Evolutionary conservation across 2,888 invertebrate species (phyloP).

Genomic region (Zygothrica quintamaculata): DNA sequence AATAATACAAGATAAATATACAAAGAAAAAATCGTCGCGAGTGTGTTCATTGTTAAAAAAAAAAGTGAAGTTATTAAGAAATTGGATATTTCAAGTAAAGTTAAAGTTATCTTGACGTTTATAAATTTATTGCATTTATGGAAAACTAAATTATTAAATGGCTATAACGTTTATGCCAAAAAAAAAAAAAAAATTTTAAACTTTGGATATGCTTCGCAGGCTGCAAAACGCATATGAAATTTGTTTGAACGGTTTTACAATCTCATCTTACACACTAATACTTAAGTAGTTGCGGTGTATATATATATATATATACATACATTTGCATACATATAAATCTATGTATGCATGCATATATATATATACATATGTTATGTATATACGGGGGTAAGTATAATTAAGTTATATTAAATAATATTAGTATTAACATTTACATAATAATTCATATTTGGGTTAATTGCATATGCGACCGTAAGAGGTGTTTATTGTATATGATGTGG

Average conservation of each 20-base stretch:
- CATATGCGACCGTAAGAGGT: not conserved
- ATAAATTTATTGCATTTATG: slow-evolving; percentile 57
- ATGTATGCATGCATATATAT: slow-evolving; percentile 24
- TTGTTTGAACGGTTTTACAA: slow-evolving; percentile 2
- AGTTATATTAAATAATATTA: slow-evolving; percentile 26
- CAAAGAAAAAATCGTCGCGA: too few relatives aligned
- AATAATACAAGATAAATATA: too few relatives aligned
- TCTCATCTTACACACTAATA: slow-evolving; percentile 20
- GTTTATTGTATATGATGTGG: too few relatives aligned
- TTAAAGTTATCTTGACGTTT: not conserved
- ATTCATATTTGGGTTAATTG: slow-evolving; percentile 4
- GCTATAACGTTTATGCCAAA: slow-evolving; percentile 39
- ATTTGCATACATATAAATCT: slow-evolving; percentile 7
- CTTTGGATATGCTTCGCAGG: slow-evolving; percentile 39
- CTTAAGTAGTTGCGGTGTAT: slow-evolving; percentile 29
- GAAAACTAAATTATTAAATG: slow-evolving; percentile 36
- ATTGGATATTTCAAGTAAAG: too few relatives aligned
- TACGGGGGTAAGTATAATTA: slow-evolving; percentile 10
- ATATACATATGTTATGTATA: slow-evolving; percentile 17
- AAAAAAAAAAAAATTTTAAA: slow-evolving; percentile 39
- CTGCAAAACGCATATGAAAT: slow-evolving; percentile 16
- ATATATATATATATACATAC: slow-evolving; percentile 18
- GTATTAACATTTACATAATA: slow-evolving; percentile 59
- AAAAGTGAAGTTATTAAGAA: too few relatives aligned
- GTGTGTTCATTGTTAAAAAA: too few relatives aligned